Base-by-base conservation (phyloP, 2,888 invertebrate genomes). In the Macrosoma leucophasiata region DNA sequence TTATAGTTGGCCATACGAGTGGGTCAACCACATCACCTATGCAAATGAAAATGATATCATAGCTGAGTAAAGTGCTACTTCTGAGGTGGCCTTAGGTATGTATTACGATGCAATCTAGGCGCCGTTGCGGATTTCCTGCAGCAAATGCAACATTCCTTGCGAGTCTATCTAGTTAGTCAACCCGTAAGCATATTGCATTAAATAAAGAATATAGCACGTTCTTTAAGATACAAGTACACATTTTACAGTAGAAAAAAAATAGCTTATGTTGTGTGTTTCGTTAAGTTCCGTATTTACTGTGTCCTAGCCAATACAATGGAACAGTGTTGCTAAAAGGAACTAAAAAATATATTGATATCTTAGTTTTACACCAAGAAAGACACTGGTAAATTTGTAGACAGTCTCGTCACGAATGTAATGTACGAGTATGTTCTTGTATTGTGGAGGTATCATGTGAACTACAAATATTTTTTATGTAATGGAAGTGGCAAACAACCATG, bases 71-170 rank as follows among this genome's bases (percentile, higher is more conserved):
- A 47, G 47, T 52, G 48, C 48, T 38, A 43, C 38, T 41, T 54
- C 55, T 55, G 55, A 58, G 58, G 18, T 33, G 22, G 28, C 28
- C 27, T 21, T 33, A 55, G 50, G 60, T 60, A n/a, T 58, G 59
- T 65, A 66, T 63, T 65, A 63, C 67, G 59, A 50, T 55, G 60
- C 52, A 57, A 53, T 54, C 48, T 54, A 52, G 52, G 70, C 75
- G 70, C 73, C 70, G 57, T 68, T 63, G 74, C 84, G 79, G 79
- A 82, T 81, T 79, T 81, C 82, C 78, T 78, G 70, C 73, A 69
- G 58, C 62, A 58, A 62, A 64, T 73, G 75, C 75, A 71, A 55
- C 73, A 82, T 82, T 76, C 79, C 71, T 52, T 38, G 63, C 75
- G 67, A 62, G 65, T 62, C 71, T 65, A 47, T 36, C 49, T 49